Base-by-base conservation (phyloP, 1,140 invertebrate species). In the Onthophagus taurus region DNA sequence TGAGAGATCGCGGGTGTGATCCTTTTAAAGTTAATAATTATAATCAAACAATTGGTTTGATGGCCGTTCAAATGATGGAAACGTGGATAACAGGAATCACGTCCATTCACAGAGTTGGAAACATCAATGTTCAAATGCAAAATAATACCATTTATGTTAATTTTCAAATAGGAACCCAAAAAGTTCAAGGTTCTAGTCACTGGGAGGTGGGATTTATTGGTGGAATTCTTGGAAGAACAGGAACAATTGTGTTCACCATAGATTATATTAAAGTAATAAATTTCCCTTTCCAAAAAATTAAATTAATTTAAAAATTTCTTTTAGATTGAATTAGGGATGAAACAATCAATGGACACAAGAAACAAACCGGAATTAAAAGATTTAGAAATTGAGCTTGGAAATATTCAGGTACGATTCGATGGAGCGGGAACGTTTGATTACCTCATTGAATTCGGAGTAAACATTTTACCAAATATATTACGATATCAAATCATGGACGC, bases 401-500 rank as follows among this genome's bases (percentile, higher is more conserved):
- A 89, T 57, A 86, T 89, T 49, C 84, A 87, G 64, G 69, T 85
- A 24, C 63, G 79, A 21, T 76, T 75, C 54, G 71, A 88, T 50
- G 87, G 87, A 3, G 79, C 83, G 0, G 85, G 86, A 24, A 87
- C 84, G 0, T 31, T 85, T 11, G 86, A 90, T 63, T 89, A 89
- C 59, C 50, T 83, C 3, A 67, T 86, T 31, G 86, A 90, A 66
- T 78, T 83, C 42, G 72, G 67, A 1, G 68, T 89, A 0, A 90
- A 89, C 59, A 68, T 89, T 47, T 49, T 89, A 30, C 85, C 86
- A 2, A 90, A 90, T 70, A 63, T 89, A 31, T 66, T 90, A 38
- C 70, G 86, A 48, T 83, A 85, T 65, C 84, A 88, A 66, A 86
- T 89, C 47, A 82, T 86, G 72, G 81, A 87, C 57, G 83, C 84